Evolutionary conservation across 1,140 invertebrate genomes (phyloP).

Genomic region (Camponotus floridanus): DNA sequence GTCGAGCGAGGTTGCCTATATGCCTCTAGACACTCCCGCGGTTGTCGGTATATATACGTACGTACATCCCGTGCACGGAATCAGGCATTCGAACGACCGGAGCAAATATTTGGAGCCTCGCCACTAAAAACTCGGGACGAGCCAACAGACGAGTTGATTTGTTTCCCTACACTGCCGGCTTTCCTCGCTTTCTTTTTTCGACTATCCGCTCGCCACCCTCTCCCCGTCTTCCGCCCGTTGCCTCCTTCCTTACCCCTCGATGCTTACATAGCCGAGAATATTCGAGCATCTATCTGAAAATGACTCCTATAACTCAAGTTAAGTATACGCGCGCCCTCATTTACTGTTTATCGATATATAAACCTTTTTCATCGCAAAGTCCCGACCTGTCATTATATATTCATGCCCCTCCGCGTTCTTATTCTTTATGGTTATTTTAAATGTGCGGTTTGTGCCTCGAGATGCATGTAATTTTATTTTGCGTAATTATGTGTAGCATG

Average conservation of each 20-base stretch:
- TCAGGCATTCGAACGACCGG: conserved; percentile 75
- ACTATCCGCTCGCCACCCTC: conserved; percentile 47
- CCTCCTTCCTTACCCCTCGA: conserved; percentile 50
- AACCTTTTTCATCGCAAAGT: conserved; percentile 53
- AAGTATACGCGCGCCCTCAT: conserved; percentile 66
- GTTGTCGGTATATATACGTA: conserved; percentile 78
- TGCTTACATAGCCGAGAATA: conserved; percentile 48
- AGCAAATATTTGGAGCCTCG: conserved; percentile 86
- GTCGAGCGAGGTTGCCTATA: conserved; percentile 48
- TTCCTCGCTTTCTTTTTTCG: conserved; percentile 69
- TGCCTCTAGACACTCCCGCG: conserved; percentile 43
- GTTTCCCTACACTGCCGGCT: conserved; percentile 82
- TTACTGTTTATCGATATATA: conserved; percentile 68
- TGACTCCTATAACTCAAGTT: conserved; percentile 72
- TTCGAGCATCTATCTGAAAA: conserved; percentile 70
- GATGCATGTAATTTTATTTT: conserved; percentile 35
- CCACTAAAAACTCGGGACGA: conserved; percentile 85
- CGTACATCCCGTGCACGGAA: conserved; percentile 74
- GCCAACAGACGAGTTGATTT: conserved; percentile 85
- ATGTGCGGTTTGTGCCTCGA: conserved; percentile 21
- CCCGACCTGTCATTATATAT: conserved; percentile 42
- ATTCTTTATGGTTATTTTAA: conserved; percentile 39
- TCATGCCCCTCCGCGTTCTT: conserved; percentile 29
- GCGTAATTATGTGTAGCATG: conserved; percentile 40
- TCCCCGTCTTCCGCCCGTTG: conserved; percentile 56